Conservation (phyloP, 2,113 vertebrate species). For the Anoplopoma fimbria region DNA sequence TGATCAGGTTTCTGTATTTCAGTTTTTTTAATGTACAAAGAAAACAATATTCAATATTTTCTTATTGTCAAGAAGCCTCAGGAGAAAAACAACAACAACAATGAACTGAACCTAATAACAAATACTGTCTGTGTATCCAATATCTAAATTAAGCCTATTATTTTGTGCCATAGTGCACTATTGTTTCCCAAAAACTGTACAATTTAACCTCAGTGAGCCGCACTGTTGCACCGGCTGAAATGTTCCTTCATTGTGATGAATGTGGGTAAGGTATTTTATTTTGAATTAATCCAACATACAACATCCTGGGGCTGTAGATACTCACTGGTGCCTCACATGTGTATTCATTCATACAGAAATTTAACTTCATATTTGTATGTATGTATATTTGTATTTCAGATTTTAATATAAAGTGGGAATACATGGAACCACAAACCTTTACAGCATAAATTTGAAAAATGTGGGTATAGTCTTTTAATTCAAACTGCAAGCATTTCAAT, state of each 20-base stretch:
- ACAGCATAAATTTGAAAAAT: neutral
- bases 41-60: neutral
- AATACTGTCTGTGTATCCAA: neutral
- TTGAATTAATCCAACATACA: neutral
- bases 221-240: neutral
- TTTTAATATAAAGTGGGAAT: too few species aligned
- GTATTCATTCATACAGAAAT: too few species aligned
- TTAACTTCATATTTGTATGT: too few species aligned
- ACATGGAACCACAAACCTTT: neutral
- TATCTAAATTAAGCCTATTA: neutral
- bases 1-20: neutral
- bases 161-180: neutral
- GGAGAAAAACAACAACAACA: neutral
- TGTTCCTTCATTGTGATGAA: neutral
- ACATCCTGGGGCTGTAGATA: too few species aligned
- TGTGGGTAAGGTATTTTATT: neutral
- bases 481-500: neutral
- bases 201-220: neutral
- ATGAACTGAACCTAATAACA: neutral
- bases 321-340: too few species aligned
- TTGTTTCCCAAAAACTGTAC: neutral
- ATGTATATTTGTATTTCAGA: too few species aligned
- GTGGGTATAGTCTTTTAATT: neutral
- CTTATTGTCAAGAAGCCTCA: neutral
- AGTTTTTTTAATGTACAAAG: neutral